Base-by-base conservation (phyloP, 2,888 invertebrate genomes). In the Adelognathus sp. region DNA sequence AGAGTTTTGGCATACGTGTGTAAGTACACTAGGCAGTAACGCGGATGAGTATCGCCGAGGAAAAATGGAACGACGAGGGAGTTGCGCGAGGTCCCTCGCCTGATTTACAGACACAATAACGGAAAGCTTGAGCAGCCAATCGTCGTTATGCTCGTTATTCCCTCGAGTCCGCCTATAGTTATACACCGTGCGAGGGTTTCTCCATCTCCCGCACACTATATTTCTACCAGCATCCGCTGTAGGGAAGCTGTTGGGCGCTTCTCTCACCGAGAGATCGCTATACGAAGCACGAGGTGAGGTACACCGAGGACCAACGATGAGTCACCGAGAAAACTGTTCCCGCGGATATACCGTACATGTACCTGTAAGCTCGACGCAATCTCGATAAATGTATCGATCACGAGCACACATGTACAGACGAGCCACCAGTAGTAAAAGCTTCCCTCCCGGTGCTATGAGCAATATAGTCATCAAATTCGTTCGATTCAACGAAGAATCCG, bases 61-160 rank as follows among this genome's bases (percentile, higher is more conserved):
- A n/a, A 5, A 5, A 52, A 52, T 50, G 9, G 24, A 16, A 31
- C 50, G 24, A 52, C n/a, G 27, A 63, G 58, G 50, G 60, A 33
- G 41, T 39, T 5, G 27, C 14, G 60, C 24, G 58, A 52, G 24
- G 56, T 66, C 67, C 39, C 41, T 11, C 46, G 44, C 52, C 76
- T 77, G 80, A 81, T 81, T 83, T 81, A 83, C 76, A 64, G 78
- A 76, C 14, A 67, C 64, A 81, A 79, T 80, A 83, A 77, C 79
- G 52, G 67, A 74, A 80, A 80, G 76, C 73, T 63, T 80, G 73
- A 69, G 74, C 60, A 69, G 72, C 76, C 76, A 76, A 70, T 76
- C 67, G 71, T 79, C 81, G 82, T 79, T 76, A 79, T 39, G 66
- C 69, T 79, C 70, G 64, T 69, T 69, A 73, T 71, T 76, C 46